A percentile compares a stretch with the other conserved stretches of the same genome.
Evolutionary conservation across 2,797 vertebrate species (phyloP).

Genomic region (Typhlichthys eigenmanni): DNA sequence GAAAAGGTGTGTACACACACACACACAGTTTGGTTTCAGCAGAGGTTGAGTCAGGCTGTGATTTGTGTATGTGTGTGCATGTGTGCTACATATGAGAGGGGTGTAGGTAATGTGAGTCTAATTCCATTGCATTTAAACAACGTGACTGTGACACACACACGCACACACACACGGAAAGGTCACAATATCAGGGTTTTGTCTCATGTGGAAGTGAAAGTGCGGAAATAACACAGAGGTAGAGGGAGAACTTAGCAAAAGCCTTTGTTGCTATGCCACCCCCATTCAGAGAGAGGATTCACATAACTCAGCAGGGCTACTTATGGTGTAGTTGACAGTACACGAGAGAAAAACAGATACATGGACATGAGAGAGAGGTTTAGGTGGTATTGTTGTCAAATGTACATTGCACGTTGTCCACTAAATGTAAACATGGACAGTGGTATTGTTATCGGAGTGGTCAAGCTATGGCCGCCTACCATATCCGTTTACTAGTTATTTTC

Average conservation of each 20-base stretch:
- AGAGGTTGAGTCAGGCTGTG: constrained; percentile 39
- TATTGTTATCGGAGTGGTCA: too few relatives aligned
- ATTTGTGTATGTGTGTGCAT: constrained; percentile 34
- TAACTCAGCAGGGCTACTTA: too few relatives aligned
- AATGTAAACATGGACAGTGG: too few relatives aligned
- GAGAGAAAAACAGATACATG: too few relatives aligned
- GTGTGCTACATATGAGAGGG: constrained; percentile 1
- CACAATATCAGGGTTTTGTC: background rate
- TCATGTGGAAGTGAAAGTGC: constrained; percentile 13
- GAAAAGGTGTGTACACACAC: background rate
- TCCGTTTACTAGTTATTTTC: too few relatives aligned
- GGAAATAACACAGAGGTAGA: constrained; percentile 8
- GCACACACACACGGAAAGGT: background rate
- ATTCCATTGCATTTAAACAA: constrained; percentile 21
- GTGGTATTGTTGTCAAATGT: too few relatives aligned
- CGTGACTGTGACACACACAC: background rate
- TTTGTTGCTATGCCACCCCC: too few relatives aligned
- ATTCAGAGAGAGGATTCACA: too few relatives aligned
- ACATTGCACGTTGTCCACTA: too few relatives aligned
- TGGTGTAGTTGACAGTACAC: too few relatives aligned
- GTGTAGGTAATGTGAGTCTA: background rate
- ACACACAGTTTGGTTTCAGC: background rate
- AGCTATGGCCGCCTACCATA: too few relatives aligned
- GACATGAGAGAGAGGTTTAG: too few relatives aligned
- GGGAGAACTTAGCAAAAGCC: background rate